A percentile compares a stretch with the other conserved stretches of the same genome.
Evolutionary conservation across 1,140 invertebrate genomes (phyloP).

Genomic region (Hylyphantes graminicola): DNA sequence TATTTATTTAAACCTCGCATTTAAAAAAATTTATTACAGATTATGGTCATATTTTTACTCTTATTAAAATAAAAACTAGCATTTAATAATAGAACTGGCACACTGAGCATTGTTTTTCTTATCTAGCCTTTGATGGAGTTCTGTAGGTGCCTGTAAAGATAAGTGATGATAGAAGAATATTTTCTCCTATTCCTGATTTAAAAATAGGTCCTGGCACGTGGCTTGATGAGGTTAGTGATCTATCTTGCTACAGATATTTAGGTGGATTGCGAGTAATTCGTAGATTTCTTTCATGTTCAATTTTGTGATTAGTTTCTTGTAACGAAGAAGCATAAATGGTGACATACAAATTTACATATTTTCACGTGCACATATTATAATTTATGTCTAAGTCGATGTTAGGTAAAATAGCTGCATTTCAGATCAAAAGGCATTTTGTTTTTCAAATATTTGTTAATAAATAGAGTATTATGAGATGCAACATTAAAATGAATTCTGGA

Average conservation of each 20-base stretch:
- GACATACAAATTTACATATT: no score
- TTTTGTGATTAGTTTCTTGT: slow-evolving; percentile 12
- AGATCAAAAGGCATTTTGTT: no score
- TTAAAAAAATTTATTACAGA: neutral
- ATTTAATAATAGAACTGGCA: slow-evolving; percentile 37
- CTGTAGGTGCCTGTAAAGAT: slow-evolving; percentile 15
- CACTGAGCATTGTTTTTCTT: slow-evolving; percentile 9
- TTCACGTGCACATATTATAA: no score
- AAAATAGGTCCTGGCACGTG: slow-evolving; percentile 42
- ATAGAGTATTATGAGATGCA: no score
- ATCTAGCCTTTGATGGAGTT: slow-evolving; percentile 50
- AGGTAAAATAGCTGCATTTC: no score
- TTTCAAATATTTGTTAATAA: no score
- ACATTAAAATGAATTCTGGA: no score
- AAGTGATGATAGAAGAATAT: slow-evolving; percentile 28
- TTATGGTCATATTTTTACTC: neutral
- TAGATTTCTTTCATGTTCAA: neutral
- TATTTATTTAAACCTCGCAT: no score
- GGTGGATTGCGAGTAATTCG: slow-evolving; percentile 23
- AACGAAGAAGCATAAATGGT: neutral
- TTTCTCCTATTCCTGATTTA: slow-evolving; percentile 27
- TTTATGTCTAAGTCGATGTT: no score
- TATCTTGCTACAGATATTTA: slow-evolving; percentile 31
- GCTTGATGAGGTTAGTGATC: slow-evolving; percentile 55
- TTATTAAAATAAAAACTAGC: slow-evolving; percentile 3